These are phyloP conservation scores for Pristionchus exspectatus DNA, from an alignment of 2,888 invertebrate genomes.

Conservation along the genomic window DNA sequence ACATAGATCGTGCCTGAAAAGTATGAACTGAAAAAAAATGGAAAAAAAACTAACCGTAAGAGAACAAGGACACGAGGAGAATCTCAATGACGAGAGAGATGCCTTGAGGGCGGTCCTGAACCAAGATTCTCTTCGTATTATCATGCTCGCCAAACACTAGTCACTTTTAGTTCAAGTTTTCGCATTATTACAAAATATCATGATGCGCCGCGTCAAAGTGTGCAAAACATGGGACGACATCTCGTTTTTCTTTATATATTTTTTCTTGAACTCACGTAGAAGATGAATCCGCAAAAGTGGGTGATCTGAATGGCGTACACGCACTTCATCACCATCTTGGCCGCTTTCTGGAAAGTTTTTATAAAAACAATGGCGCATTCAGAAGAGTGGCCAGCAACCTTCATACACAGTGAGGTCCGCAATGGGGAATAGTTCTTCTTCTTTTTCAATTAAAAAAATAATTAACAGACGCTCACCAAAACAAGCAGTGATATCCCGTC, in stretches of 20 bases:
- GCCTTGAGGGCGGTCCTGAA: background rate
- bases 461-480: no score
- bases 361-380: no score
- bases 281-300: background rate
- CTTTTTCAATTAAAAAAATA: background rate
- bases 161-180: no score
- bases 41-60: background rate
- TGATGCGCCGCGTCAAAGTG: no score
- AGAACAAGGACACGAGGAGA: background rate
- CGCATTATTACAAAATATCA: no score
- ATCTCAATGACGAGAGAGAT: conserved; percentile 23
- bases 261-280: background rate
- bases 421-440: background rate
- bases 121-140: background rate
- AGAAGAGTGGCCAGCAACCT: background rate
- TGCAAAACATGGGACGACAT: no score
- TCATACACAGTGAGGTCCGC: background rate
- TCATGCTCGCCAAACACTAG: background rate
- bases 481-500: no score
- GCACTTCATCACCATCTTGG: background rate
- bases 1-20: no score
- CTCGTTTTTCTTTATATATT: no score
- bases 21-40: no score
- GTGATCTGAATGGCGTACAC: background rate
- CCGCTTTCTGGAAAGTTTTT: conserved; percentile 22